These are phyloP conservation scores for Brachirus orientalis DNA, from an alignment of 2,113 vertebrate species.

Conservation along the genomic window DNA sequence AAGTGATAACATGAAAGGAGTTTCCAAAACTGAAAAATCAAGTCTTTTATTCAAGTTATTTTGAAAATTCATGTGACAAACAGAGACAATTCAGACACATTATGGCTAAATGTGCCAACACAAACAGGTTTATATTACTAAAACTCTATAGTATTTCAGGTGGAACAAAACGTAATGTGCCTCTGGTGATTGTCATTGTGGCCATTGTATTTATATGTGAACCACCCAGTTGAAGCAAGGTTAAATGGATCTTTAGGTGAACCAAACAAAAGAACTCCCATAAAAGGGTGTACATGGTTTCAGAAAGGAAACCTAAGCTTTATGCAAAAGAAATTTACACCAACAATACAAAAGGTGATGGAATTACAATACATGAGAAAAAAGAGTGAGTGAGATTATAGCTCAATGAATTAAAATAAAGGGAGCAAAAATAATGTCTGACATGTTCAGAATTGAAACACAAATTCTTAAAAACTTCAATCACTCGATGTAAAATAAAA, in stretches of 20 bases:
- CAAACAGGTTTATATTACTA: background rate
- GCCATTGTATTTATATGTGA: conserved; percentile 14
- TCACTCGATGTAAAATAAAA: too few relatives aligned
- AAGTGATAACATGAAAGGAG: background rate
- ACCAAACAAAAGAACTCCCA: conserved; percentile 10
- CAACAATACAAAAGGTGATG: background rate
- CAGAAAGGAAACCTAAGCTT: conserved; percentile 44
- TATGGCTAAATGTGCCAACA: background rate
- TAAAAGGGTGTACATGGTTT: background rate
- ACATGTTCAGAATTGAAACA: too few relatives aligned
- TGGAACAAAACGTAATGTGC: background rate
- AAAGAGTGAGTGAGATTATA: too few relatives aligned
- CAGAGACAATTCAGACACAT: background rate
- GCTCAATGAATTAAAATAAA: too few relatives aligned
- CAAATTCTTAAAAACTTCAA: too few relatives aligned
- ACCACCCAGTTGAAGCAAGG: background rate
- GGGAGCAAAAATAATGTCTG: too few relatives aligned
- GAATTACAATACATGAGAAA: conserved; percentile 2
- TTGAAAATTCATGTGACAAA: background rate
- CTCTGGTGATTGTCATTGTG: background rate
- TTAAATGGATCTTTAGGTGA: background rate
- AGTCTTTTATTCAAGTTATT: background rate
- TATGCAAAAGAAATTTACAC: background rate
- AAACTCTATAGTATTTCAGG: conserved; percentile 26
- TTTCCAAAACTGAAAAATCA: background rate